Evolutionary conservation across 2,113 vertebrate species (phyloP), one percentile per base, ranked within the genome.

Genomic region (Isurus oxyrinchus): DNA sequence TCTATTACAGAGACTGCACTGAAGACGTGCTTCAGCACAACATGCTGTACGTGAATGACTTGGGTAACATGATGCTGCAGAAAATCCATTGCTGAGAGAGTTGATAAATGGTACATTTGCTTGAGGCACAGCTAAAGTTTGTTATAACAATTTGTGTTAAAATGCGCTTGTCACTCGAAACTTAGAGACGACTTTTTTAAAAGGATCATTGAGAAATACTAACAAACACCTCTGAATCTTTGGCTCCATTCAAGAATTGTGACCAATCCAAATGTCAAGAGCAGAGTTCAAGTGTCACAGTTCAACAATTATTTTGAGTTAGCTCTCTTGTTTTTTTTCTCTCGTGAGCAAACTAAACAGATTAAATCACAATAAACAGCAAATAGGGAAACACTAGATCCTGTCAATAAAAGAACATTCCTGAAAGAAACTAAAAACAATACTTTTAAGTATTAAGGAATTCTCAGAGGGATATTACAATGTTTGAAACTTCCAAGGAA

Each of bases 151-250:
- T 95, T 53, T 95, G 44, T 55, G 66, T 55, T 95, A 95, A 95
- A 95, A 95, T 25, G 13, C 19, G 44, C 94, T 95, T 72, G 67
- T 95, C 67, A 95, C 67, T 72, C 49, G 44, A 95, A 49, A 95
- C 49, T 14, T 72, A 49, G 14, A 53, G 94, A 27, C 25, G 69
- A 95, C 25, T 55, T 55, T 72, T 95, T 72, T 76, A 95, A 95
- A 55, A 67, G 67, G 94, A 44, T 95, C 94, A 72, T 31, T 55
- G 94, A 72, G 94, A 95, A 95, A 95, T 55, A 95, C 94, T 53
- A 95, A 95, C 94, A 95, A 95, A 95, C 94, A 95, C 94, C 44
- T 95, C 49, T 55, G 66, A 95, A 55, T 95, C 94, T 49, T 72
- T 72, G 94, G 67, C 94, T 95, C 67, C 94, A 72, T 95, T 95